Percentiles rank a stretch among this genome's conserved stretches.
Evolutionary conservation across 2,888 invertebrate genomes (phyloP).

Genomic region (Celastrina argiolus): DNA sequence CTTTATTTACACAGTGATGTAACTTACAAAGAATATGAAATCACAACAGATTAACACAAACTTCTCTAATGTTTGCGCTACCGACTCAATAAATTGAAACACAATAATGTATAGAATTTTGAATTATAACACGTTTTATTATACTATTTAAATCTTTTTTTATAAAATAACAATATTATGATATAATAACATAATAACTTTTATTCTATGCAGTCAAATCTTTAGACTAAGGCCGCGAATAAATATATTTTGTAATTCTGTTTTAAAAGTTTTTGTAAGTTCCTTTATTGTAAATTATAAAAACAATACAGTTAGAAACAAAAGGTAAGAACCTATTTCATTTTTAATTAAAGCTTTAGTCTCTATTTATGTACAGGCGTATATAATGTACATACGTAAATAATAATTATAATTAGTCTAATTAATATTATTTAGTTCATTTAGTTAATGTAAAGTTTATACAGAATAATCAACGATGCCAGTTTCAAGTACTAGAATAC

Average conservation of each 20-base stretch:
- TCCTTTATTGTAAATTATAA: not conserved
- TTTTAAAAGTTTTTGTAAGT: not conserved
- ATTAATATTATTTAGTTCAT: not conserved
- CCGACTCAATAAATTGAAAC: conserved; percentile 11
- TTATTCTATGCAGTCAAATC: conserved; percentile 76
- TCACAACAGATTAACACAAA: conserved; percentile 61
- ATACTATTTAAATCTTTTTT: conserved; percentile 17
- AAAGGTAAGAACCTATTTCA: not conserved
- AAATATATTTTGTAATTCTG: not conserved
- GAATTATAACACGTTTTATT: conserved; percentile 21
- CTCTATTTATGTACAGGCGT: not conserved
- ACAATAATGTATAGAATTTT: conserved; percentile 22
- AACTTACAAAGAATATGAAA: conserved; percentile 60
- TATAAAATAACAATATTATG: conserved; percentile 14
- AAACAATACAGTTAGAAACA: not conserved
- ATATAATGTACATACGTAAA: conserved; percentile 7
- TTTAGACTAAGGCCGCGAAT: conserved; percentile 41
- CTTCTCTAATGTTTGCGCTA: conserved; percentile 37
- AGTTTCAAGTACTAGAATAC: not conserved
- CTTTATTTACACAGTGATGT: conserved; percentile 74
- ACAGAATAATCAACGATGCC: not conserved
- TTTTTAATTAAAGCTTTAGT: not conserved
- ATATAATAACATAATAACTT: conserved; percentile 30
- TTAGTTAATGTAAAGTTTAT: not conserved
- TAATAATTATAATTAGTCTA: not conserved